Evolutionary conservation across 2,888 invertebrate genomes (phyloP), one percentile per base, ranked within the genome.

Genomic region (Yponomeuta sedellus): DNA sequence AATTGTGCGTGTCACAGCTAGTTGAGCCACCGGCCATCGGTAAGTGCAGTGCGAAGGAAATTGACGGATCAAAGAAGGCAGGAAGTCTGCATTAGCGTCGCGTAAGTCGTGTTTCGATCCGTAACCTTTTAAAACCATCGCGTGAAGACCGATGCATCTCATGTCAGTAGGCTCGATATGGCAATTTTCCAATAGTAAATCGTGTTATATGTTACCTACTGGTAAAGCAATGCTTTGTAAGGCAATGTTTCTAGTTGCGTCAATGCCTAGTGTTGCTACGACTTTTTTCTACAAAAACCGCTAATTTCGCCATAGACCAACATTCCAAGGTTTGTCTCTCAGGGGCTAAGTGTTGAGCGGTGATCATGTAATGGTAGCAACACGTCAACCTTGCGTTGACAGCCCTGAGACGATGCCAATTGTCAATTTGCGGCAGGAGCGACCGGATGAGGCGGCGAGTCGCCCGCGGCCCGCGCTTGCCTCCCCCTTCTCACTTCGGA

Each of bases 391-490:
- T 83, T 85, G 83, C 76, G 70, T 73, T 79, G 80, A 74, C 83
- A 83, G 83, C 83, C 82, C 83, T 84, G 82, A 81, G 78, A 77
- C 77, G 78, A 74, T 77, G 75, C 79, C 86, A 88, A 87, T 88
- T 87, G 85, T 79, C 88, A 88, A 90, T 89, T 89, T 86, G 86
- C 80, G 83, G 80, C 79, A 79, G 78, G 76, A 79, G 70, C 76
- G 81, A 84, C 88, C 89, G 89, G 89, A 89, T 88, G 88, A 83
- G 85, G 85, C 85, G 82, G 80, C 81, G 83, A 76, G 80, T 34
- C 66, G 28, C 19, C 64, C 20, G 57, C 12, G 5, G 20, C 61
- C 61, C 19, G 20, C 59, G 20, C 58, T 77, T 81, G 76, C 83
- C 86, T 83, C 87, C 89, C 85, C 88, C 85, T 82, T 83, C 80